A percentile compares a stretch with the other conserved stretches of the same genome.
phyloP scores from a whole-genome alignment of 1,140 invertebrate genomes.

The Drosophila repletoides region DNA sequence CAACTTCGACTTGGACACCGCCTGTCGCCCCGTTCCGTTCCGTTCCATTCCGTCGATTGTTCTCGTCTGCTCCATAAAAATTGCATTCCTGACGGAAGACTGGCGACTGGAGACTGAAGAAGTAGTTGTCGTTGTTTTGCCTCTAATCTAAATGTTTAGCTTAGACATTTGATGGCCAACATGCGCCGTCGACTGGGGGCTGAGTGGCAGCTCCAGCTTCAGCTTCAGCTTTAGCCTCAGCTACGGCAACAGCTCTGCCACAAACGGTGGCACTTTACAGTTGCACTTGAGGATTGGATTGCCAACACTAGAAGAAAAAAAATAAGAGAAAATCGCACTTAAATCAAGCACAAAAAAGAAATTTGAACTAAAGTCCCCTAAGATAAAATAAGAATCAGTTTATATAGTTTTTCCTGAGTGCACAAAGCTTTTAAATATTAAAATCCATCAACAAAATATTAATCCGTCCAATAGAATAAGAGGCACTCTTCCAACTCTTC shows the following conservation, averaged over 20 bases:
- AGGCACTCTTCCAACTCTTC: too few relatives aligned
- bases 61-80: constrained; percentile 69
- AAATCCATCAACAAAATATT: too few relatives aligned
- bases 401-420: too few relatives aligned
- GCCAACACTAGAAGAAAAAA: too few relatives aligned
- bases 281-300: constrained; percentile 72
- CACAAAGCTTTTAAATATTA: too few relatives aligned
- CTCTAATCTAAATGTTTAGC: constrained; percentile 77
- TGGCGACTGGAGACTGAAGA: too few relatives aligned
- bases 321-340: too few relatives aligned
- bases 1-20: neutral
- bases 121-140: constrained; percentile 28
- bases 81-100: constrained; percentile 78
- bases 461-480: too few relatives aligned
- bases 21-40: too few relatives aligned
- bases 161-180: constrained; percentile 76
- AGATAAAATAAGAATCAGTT: too few relatives aligned
- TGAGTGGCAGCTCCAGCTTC: constrained; percentile 70
- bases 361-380: too few relatives aligned
- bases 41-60: constrained; percentile 55
- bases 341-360: too few relatives aligned
- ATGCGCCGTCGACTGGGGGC: constrained; percentile 56
- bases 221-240: constrained; percentile 1
- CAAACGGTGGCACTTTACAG: constrained; percentile 78
- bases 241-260: constrained; percentile 43